Percentiles rank a stretch among this genome's conserved stretches.
phyloP scores from a whole-genome alignment of 2,888 invertebrate species.

The Thecophora atra region DNA sequence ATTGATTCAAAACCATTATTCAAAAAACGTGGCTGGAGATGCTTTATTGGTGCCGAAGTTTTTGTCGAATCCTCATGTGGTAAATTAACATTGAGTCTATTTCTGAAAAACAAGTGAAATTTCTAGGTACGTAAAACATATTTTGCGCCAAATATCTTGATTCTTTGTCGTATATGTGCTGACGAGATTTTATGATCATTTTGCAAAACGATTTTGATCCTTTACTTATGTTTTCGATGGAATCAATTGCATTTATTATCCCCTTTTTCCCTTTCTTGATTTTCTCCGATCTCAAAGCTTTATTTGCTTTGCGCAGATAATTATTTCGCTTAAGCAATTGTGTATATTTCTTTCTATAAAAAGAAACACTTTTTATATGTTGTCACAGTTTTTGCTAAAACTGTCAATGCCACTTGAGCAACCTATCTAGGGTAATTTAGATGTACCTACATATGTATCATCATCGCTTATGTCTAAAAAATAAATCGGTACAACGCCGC shows the following conservation, averaged over 20 bases:
- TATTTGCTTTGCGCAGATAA: constrained; percentile 1
- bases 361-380: constrained; percentile 5
- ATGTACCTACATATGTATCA: constrained; percentile 4
- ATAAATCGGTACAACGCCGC: constrained; percentile 17
- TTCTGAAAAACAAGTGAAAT: too few relatives aligned
- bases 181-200: constrained; percentile 4
- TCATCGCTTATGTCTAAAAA: constrained; percentile 1
- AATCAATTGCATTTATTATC: too few relatives aligned
- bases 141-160: too few relatives aligned
- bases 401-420: neutral
- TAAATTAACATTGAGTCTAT: too few relatives aligned
- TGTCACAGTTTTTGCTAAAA: constrained; percentile 21
- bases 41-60: too few relatives aligned
- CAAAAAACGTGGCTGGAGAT: too few relatives aligned
- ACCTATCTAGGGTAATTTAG: neutral
- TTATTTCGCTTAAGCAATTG: constrained; percentile 4
- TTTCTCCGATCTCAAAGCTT: constrained; percentile 1
- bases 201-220: too few relatives aligned
- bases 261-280: constrained; percentile 3
- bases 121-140: too few relatives aligned
- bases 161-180: constrained; percentile 25
- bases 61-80: too few relatives aligned
- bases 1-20: too few relatives aligned
- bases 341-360: constrained; percentile 20
- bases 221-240: too few relatives aligned